Evolutionary conservation across 1,140 invertebrate genomes (phyloP), one percentile per base, ranked within the genome.

Genomic region (Meloidogyne hapla): DNA sequence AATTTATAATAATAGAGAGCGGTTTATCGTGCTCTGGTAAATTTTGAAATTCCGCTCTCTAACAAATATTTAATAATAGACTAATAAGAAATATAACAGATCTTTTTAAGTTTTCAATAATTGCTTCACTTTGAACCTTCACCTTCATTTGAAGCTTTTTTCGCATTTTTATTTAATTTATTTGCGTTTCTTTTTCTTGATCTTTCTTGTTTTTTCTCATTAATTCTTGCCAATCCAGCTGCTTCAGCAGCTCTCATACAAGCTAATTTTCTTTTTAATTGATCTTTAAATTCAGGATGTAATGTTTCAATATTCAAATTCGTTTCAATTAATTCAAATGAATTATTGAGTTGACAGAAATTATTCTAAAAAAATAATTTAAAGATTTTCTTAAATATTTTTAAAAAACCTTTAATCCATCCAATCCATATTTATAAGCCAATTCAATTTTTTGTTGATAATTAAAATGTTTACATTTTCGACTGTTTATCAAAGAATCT

Each of bases 391-490:
- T n/a, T 21, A 15, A n/a, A 56, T n/a, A n/a, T n/a, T n/a, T 56
- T 15, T 6, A 15, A 56, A 56, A 56, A 56, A 56, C 48, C 48
- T 56, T 56, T 21, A 56, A 56, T n/a, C n/a, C 69, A 0, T 70
- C 26, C 6, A 70, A 10, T 26, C n/a, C 45, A 45, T 70, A 61
- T 45, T 70, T 40, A 6, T 70, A 70, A 10, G 69, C 69, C 69
- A 70, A 70, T 9, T 70, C 28, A 25, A 70, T 25, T 70, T 70
- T 70, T 61, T 42, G 45, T 26, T n/a, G 45, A 8, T n/a, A 26
- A 45, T n/a, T 25, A 28, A 70, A 45, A 18, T 70, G 45, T 70
- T 15, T 10, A 45, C 69, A 70, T n/a, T n/a, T 70, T 70, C 61
- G 25, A 21, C 23, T 70, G 9, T 56, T 56, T 56, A 70, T 61